Base-by-base conservation (phyloP, 2,888 invertebrate genomes). In the Meta bourneti region DNA sequence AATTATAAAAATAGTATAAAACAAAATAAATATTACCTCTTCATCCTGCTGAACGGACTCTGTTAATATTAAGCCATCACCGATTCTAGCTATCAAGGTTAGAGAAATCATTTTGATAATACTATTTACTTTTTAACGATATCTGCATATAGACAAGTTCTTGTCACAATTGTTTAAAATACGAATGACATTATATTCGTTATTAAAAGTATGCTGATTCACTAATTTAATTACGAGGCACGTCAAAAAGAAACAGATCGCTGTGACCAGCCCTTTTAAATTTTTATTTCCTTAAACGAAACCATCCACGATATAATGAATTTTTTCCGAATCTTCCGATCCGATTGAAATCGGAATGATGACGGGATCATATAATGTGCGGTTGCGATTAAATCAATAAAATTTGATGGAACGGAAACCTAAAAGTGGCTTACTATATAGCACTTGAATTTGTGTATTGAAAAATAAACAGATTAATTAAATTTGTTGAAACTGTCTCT, bases 1-100 rank as follows among this genome's bases (percentile, higher is more conserved):
- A 34, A 34, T 34, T 2, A n/a, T n/a, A 34, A 34, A 34, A 34
- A 34, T 34, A 34, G 34, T 34, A 34, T 4, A 34, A 34, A 1
- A 34, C 48, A 70, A 34, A 51, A 2, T 34, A 19, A 71, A 48
- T 71, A 61, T 70, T 91, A 93, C 93, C 89, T 93, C 91, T 85
- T 93, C 92, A 71, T 91, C 93, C 20, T 93, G 83, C n/a, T 91
- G 88, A 70, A 93, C 93, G 8, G 91, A 91, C 52, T 90, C 93
- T 11, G 93, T 86, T 34, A 93, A 86, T 54, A 89, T 89, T 74
- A 93, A 79, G 16, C 93, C 93, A 79, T 93, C 93, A 16, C 88
- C 79, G 54, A 93, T 69, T 48, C 93, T 81, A 13, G 93, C 93
- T 70, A 93, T 91, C 85, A 93, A 89, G n/a, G 91, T 91, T 69